Percentiles rank a stretch among this genome's conserved stretches.
Evolutionary conservation across 1,140 invertebrate species (phyloP).

Genomic region (Aphidius ervi): DNA sequence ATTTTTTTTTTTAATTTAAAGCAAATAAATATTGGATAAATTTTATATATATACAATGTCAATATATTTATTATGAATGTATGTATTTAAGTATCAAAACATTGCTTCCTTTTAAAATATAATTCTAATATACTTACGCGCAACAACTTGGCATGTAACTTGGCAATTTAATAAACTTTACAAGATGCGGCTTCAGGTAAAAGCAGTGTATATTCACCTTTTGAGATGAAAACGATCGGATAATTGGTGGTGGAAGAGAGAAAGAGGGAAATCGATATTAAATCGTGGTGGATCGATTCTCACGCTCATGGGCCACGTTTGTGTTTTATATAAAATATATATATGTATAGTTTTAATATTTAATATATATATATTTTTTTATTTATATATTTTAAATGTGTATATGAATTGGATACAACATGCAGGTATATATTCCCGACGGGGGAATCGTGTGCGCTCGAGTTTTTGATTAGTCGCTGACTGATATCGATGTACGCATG

Average conservation of each 20-base stretch:
- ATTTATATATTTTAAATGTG: slow-evolving; percentile 7
- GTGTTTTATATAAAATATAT: neutral
- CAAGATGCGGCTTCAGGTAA: slow-evolving; percentile 20
- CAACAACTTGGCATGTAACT: slow-evolving; percentile 5
- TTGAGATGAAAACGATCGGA: slow-evolving; percentile 20
- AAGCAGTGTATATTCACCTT: slow-evolving; percentile 12
- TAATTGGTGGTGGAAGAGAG: slow-evolving; percentile 18
- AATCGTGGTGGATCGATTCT: slow-evolving; percentile 22
- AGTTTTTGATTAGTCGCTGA: slow-evolving; percentile 29
- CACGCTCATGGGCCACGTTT: slow-evolving; percentile 15
- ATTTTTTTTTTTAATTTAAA: too few species aligned
- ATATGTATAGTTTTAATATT: slow-evolving; percentile 11
- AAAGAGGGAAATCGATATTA: slow-evolving; percentile 15
- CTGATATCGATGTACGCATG: slow-evolving; percentile 31
- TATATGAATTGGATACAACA: neutral
- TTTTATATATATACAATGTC: too few species aligned
- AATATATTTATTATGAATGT: neutral
- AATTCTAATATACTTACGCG: slow-evolving; percentile 10
- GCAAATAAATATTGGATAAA: too few species aligned
- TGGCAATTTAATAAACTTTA: slow-evolving; percentile 24
- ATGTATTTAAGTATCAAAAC: neutral
- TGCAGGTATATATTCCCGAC: slow-evolving; percentile 3
- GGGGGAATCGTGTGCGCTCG: neutral
- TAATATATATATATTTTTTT: slow-evolving; percentile 16
- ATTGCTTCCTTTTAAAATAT: slow-evolving; percentile 15